Evolutionary conservation across 1,140 invertebrate genomes (phyloP).

Genomic region (Saccostrea glomerata): DNA sequence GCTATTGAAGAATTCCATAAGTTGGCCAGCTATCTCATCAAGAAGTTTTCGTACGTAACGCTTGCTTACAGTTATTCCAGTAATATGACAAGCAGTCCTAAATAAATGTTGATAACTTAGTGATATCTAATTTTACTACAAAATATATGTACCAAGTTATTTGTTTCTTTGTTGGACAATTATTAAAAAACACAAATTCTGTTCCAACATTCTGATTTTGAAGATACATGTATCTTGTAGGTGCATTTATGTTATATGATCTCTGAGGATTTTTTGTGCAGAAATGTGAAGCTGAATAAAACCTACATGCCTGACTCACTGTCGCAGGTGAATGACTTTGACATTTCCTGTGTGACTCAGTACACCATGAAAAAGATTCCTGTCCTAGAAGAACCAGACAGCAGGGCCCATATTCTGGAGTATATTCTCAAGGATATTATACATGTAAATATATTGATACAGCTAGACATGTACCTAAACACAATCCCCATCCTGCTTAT

Average conservation of each 20-base stretch:
- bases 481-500: too few species aligned
- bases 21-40: conserved; percentile 47
- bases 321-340: not conserved
- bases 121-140: too few species aligned
- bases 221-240: not conserved
- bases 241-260: not conserved
- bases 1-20: conserved; percentile 46
- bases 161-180: too few species aligned
- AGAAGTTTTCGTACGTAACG: conserved; percentile 56
- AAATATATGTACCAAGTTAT: too few species aligned
- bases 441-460: conserved; percentile 17
- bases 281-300: not conserved
- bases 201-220: too few species aligned
- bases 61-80: too few species aligned
- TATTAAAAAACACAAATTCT: too few species aligned
- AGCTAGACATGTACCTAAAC: too few species aligned
- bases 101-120: too few species aligned
- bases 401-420: not conserved
- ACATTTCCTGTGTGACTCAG: not conserved
- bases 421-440: not conserved
- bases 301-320: not conserved
- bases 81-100: too few species aligned
- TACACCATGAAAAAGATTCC: not conserved
- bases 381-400: not conserved
- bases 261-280: not conserved